Conservation (phyloP, 1,140 invertebrate genomes). For the Lasaia peninsularis region DNA sequence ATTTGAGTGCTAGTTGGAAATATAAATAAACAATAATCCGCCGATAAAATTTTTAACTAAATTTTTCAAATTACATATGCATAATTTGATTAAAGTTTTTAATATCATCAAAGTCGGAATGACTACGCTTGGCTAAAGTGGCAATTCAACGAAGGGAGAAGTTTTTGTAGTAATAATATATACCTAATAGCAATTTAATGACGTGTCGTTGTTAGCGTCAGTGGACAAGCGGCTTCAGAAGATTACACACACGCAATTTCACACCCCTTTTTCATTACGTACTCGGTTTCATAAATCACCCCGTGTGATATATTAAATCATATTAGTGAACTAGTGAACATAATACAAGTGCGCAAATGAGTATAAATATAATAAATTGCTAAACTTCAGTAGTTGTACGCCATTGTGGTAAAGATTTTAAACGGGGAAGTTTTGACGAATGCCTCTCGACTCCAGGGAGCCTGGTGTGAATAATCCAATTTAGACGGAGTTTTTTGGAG, state of each 20-base stretch:
- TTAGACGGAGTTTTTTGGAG: constrained; percentile 5
- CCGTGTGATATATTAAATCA: constrained; percentile 9
- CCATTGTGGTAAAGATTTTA: constrained; percentile 7
- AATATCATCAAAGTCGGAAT: too few relatives aligned
- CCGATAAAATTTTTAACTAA: too few relatives aligned
- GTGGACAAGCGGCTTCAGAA: too few relatives aligned
- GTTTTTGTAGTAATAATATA: too few relatives aligned
- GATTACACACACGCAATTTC: background rate
- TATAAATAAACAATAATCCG: too few relatives aligned
- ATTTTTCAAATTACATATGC: too few relatives aligned
- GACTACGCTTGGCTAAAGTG: too few relatives aligned
- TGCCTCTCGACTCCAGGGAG: background rate
- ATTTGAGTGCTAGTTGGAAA: too few relatives aligned
- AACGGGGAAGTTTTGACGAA: constrained; percentile 5
- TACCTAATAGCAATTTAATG: too few relatives aligned
- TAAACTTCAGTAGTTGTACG: constrained; percentile 4
- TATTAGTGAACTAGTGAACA: constrained; percentile 5
- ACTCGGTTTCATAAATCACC: background rate
- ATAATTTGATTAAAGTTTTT: too few relatives aligned
- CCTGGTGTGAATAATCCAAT: constrained; percentile 1
- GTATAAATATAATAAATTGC: constrained; percentile 10
- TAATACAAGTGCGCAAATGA: constrained; percentile 1
- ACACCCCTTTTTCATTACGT: constrained; percentile 4
- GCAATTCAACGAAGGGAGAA: too few relatives aligned
- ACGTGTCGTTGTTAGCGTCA: too few relatives aligned